These are phyloP conservation scores for Rhaphigaster nebulosa DNA, from an alignment of 2,888 invertebrate species.

Conservation along the genomic window DNA sequence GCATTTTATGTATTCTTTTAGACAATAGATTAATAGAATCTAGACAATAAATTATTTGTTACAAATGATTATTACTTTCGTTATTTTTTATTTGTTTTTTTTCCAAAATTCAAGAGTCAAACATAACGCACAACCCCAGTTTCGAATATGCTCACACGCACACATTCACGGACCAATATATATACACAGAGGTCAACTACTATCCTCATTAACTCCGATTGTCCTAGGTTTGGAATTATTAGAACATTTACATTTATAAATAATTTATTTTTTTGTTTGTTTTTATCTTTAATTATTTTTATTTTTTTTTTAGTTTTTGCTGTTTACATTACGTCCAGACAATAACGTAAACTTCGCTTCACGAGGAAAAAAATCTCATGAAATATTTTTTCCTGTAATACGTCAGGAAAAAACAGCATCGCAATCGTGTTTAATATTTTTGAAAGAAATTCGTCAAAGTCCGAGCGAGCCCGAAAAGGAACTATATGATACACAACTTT, in stretches of 20 bases:
- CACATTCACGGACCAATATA: not conserved
- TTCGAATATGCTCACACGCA: slow-evolving; percentile 33
- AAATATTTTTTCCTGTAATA: not conserved
- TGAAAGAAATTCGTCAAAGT: slow-evolving; percentile 13
- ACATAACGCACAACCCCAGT: slow-evolving; percentile 12
- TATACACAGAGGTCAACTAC: slow-evolving; percentile 33
- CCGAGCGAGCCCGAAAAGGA: slow-evolving; percentile 22
- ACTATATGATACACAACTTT: slow-evolving; percentile 23
- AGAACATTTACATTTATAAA: slow-evolving; percentile 31
- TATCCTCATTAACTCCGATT: slow-evolving; percentile 23
- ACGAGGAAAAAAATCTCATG: not conserved
- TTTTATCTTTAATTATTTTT: slow-evolving; percentile 24
- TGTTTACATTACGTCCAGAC: not conserved
- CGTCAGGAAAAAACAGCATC: slow-evolving; percentile 8
- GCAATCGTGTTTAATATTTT: slow-evolving; percentile 19
- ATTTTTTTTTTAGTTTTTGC: not conserved
- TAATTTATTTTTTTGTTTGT: not conserved
- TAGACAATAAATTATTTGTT: too few relatives aligned
- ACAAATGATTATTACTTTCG: too few relatives aligned
- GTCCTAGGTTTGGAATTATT: slow-evolving; percentile 43
- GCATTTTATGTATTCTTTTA: too few relatives aligned
- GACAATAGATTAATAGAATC: too few relatives aligned
- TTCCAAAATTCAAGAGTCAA: slow-evolving; percentile 26
- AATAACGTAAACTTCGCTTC: not conserved
- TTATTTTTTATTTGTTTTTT: too few relatives aligned